Percentiles rank a stretch among this genome's conserved stretches.
phyloP scores from a whole-genome alignment of 2,888 invertebrate genomes.

The Drosophila seclusa region DNA sequence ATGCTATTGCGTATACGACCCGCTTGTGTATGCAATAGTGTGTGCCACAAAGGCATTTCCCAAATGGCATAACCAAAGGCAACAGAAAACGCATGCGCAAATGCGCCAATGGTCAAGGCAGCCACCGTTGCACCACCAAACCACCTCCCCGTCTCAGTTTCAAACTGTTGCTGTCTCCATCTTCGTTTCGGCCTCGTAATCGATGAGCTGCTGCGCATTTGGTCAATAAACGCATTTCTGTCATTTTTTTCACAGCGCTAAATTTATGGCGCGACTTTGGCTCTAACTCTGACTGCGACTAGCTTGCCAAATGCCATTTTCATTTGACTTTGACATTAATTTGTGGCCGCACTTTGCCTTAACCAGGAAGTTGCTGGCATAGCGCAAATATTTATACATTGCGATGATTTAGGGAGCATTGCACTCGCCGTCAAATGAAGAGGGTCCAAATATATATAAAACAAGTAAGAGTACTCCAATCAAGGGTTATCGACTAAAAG shows the following conservation, averaged over 20 bases:
- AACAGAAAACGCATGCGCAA: constrained; percentile 58
- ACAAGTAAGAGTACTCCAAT: background rate
- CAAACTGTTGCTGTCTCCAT: constrained; percentile 19
- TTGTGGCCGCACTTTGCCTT: constrained; percentile 77
- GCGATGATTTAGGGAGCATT: constrained; percentile 63
- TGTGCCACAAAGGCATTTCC: constrained; percentile 61
- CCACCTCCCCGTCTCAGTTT: background rate
- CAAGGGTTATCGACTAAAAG: background rate
- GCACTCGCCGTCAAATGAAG: constrained; percentile 44
- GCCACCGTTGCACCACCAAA: constrained; percentile 34
- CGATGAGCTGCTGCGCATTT: constrained; percentile 79
- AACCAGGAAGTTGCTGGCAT: constrained; percentile 72
- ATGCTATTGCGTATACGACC: constrained; percentile 74
- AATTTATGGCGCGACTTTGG: constrained; percentile 78
- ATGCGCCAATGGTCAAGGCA: constrained; percentile 75
- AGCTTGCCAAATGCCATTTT: constrained; percentile 79
- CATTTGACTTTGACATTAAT: constrained; percentile 80
- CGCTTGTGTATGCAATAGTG: constrained; percentile 36
- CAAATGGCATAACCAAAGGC: constrained; percentile 63
- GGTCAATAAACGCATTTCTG: constrained; percentile 81
- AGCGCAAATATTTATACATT: constrained; percentile 62
- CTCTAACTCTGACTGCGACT: constrained; percentile 44
- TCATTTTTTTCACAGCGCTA: constrained; percentile 72
- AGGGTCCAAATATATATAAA: background rate
- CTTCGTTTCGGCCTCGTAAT: constrained; percentile 66